Evolutionary conservation across 2,113 vertebrate genomes (phyloP).

Genomic region (Isichthys henryi): DNA sequence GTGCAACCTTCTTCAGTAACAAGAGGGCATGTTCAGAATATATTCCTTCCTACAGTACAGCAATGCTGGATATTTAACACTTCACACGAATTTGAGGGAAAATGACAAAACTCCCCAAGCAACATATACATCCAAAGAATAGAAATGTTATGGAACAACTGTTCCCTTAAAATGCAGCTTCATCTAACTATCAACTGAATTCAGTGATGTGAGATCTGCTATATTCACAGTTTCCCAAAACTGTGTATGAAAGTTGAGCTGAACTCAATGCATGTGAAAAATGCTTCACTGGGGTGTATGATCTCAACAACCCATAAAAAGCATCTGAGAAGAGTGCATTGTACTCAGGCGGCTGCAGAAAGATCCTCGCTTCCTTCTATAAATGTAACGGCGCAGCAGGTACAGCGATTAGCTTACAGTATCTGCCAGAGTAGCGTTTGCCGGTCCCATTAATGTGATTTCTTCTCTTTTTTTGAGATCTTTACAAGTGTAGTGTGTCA

Average conservation of each 20-base stretch:
- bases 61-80: neutral
- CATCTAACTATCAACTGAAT: neutral
- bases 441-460: neutral
- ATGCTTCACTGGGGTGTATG: neutral
- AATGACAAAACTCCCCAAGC: neutral
- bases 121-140: neutral
- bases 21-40: neutral
- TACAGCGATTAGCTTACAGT: neutral
- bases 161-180: neutral
- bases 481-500: neutral
- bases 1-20: neutral
- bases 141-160: neutral
- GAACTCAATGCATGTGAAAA: neutral
- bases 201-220: neutral
- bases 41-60: neutral
- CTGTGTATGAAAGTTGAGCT: neutral
- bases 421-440: neutral
- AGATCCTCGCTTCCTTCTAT: neutral
- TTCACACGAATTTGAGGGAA: neutral
- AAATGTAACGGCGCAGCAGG: neutral
- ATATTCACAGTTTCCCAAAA: neutral
- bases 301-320: neutral
- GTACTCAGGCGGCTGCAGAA: neutral
- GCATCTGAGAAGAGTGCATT: neutral
- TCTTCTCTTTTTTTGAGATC: neutral